A percentile compares a stretch with the other conserved stretches of the same genome.
These are phyloP conservation scores for Phrynosoma platyrhinos DNA, from an alignment of 2,113 vertebrate species.

Conservation along the genomic window DNA sequence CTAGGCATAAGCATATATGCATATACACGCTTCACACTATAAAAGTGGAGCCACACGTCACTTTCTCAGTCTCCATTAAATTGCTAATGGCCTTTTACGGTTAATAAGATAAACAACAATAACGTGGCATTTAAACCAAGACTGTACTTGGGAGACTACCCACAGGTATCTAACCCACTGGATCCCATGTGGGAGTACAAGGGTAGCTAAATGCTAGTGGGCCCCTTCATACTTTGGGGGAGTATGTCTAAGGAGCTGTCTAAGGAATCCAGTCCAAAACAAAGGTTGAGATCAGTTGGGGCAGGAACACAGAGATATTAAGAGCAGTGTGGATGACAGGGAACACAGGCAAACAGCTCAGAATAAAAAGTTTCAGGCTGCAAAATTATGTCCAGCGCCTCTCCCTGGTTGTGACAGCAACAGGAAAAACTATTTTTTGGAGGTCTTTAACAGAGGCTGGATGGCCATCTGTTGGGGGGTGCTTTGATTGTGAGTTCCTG, in stretches of 20 bases:
- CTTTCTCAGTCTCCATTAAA: background rate
- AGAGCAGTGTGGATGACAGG: too few species aligned
- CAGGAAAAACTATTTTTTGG: too few species aligned
- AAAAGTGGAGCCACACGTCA: too few species aligned
- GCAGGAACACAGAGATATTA: background rate
- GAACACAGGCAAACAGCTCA: too few species aligned
- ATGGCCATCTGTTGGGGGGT: too few species aligned
- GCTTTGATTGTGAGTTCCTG: too few species aligned
- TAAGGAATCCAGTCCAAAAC: too few species aligned
- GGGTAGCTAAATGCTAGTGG: background rate
- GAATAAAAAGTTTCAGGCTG: background rate
- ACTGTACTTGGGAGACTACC: background rate
- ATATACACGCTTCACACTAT: background rate
- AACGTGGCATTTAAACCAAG: background rate
- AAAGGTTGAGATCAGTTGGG: background rate
- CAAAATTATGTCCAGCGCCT: background rate
- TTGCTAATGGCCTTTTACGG: background rate
- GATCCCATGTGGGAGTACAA: too few species aligned
- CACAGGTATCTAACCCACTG: too few species aligned
- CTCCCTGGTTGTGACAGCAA: background rate
- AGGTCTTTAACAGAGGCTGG: too few species aligned
- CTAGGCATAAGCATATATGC: background rate
- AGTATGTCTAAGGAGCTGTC: background rate
- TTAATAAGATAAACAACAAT: background rate
- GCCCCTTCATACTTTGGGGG: background rate